Conservation (phyloP, 2,888 invertebrate species). For the Amaurobius ferox region DNA sequence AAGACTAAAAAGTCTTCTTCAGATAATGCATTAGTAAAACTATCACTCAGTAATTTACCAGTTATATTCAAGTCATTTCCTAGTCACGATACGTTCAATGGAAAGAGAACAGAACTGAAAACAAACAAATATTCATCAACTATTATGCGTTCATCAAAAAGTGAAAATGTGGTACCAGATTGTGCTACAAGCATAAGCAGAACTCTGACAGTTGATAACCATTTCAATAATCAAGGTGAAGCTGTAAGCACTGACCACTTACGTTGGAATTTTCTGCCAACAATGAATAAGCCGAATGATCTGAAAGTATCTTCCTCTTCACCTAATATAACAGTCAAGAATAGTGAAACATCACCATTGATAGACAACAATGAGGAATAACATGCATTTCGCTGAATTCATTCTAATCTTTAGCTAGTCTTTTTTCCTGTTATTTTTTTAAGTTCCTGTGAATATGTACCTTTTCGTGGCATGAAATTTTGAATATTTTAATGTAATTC, state of each 20-base stretch:
- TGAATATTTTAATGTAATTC: neutral
- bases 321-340: constrained; percentile 52
- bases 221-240: constrained; percentile 25
- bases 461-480: neutral
- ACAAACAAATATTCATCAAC: constrained; percentile 1
- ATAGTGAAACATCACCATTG: constrained; percentile 50
- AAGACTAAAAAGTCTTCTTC: constrained; percentile 68
- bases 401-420: constrained; percentile 15
- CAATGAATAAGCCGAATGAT: constrained; percentile 7
- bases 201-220: neutral
- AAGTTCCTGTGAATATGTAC: constrained; percentile 15
- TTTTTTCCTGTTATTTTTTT: neutral
- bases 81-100: constrained; percentile 52
- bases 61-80: constrained; percentile 60
- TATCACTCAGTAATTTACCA: constrained; percentile 59
- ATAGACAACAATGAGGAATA: constrained; percentile 46
- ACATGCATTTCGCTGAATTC: constrained; percentile 11
- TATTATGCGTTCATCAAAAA: constrained; percentile 42
- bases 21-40: constrained; percentile 70
- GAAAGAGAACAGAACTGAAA: neutral
- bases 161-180: constrained; percentile 54
- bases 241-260: constrained; percentile 13
- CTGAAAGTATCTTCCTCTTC: constrained; percentile 42
- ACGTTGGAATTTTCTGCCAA: constrained; percentile 17
- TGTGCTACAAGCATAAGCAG: neutral